Base-by-base conservation (phyloP, 1,140 invertebrate genomes). In the Hermetia illucens region DNA sequence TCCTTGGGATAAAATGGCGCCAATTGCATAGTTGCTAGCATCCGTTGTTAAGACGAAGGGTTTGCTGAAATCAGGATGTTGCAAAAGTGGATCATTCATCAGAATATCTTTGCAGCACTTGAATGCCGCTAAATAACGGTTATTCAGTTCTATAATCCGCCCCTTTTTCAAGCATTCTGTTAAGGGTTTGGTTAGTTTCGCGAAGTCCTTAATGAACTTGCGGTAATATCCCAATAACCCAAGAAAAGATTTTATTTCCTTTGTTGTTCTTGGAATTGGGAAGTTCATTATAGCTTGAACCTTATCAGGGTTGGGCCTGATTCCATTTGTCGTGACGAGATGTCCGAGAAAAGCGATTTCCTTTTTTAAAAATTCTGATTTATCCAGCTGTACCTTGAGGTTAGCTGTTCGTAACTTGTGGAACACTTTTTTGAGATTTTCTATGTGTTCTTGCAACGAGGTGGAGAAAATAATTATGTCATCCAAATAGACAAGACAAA, bases 31-130 rank as follows among this genome's bases (percentile, higher is more conserved):
- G 16, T 48, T 44, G 20, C 36, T 43, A 10, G 50, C 52, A 16
- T 51, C 51, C 9, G 47, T 49, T 2, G 47, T 48, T 10, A 51
- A 21, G 5, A 44, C 40, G 24, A 52, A 50, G 39, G 20, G 20
- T n/a, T n/a, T n/a, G n/a, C n/a, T n/a, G 40, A 53, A 55, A 31
- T 55, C 39, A n/a, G 53, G 54, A 30, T 49, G 55, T 39, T 45
- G 39, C 8, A 58, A 33, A 13, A 64, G 34, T 0, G 54, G 58
- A 5, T 56, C 42, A 18, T 47, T 46, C 5, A 46, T 53, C 5
- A 62, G n/a, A n/a, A n/a, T n/a, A n/a, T n/a, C 10, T 50, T 51
- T 59, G 18, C 58, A 44, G 8, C 13, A 39, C 35, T 45, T n/a
- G 39, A 52, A 52, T 18, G 44, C 34, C 1, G 43, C 39, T 39